Conservation (phyloP, 2,113 vertebrate genomes). For the Paramisgurnus dabryanus region DNA sequence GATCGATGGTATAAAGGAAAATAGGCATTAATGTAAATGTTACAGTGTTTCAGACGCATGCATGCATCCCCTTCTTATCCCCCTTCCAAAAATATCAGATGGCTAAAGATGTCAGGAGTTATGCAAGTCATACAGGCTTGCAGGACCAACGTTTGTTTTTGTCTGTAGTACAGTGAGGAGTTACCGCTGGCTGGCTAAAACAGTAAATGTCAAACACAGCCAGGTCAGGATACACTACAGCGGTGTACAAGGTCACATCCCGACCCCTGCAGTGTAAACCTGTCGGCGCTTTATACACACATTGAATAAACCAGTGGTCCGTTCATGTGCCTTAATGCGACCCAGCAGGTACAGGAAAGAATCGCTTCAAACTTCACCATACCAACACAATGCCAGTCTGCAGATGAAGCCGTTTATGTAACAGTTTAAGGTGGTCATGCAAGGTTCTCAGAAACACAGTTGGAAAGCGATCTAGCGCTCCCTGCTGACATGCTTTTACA, state of each 20-base stretch:
- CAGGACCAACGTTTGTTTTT: slow-evolving; percentile 10
- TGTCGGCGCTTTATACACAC: not conserved
- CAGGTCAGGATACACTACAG: slow-evolving; percentile 23
- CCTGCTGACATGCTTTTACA: not conserved
- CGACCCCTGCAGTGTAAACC: slow-evolving; percentile 25
- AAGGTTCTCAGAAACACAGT: slow-evolving; percentile 1
- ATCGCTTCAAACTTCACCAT: not conserved
- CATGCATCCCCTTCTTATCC: slow-evolving; percentile 12
- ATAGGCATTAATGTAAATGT: too few species aligned
- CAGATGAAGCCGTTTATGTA: not conserved
- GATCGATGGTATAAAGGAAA: too few species aligned
- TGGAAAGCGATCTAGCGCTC: not conserved
- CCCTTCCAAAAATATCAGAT: slow-evolving; percentile 12
- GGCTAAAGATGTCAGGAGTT: not conserved
- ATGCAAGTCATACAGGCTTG: slow-evolving; percentile 7
- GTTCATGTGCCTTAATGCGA: slow-evolving; percentile 7
- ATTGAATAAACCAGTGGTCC: not conserved
- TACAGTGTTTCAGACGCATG: not conserved
- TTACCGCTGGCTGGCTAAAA: slow-evolving; percentile 34
- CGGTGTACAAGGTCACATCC: slow-evolving; percentile 37
- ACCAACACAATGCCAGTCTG: not conserved
- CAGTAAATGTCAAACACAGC: slow-evolving; percentile 36
- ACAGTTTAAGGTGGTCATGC: not conserved
- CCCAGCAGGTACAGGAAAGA: not conserved
- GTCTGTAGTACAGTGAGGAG: not conserved